Percentiles rank a stretch among this genome's conserved stretches.
Evolutionary conservation across 2,113 vertebrate species (phyloP).

Genomic region (Trochalopteron elliotii): DNA sequence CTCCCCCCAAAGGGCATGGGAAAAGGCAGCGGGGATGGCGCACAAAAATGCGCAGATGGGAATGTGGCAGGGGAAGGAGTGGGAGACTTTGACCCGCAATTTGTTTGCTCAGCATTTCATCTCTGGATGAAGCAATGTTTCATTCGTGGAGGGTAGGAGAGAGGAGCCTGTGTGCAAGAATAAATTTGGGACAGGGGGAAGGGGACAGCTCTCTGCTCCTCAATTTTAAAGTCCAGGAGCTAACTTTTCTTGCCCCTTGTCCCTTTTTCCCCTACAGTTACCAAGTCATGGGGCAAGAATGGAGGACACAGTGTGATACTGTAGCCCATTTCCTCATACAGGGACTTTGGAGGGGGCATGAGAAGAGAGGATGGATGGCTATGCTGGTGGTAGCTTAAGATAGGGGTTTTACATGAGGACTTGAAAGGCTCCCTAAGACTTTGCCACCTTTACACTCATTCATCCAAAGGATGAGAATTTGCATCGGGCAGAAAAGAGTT

Average conservation of each 20-base stretch:
- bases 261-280: not conserved
- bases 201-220: not conserved
- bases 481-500: not conserved
- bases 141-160: not conserved
- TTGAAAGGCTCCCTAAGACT: not conserved
- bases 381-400: not conserved
- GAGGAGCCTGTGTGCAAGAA: not conserved
- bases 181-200: not conserved
- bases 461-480: not conserved
- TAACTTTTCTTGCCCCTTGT: not conserved
- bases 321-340: not conserved
- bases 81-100: slow-evolving; percentile 3
- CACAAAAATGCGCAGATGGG: not conserved
- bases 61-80: not conserved
- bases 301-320: accelerated
- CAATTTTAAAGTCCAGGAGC: not conserved
- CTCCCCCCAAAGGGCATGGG: slow-evolving; percentile 2
- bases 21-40: not conserved
- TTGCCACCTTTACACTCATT: not conserved
- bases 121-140: not conserved
- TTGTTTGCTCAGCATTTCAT: slow-evolving; percentile 16
- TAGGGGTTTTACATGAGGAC: not conserved
- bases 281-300: not conserved
- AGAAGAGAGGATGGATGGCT: not conserved
- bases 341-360: not conserved